Base-by-base conservation (phyloP, 2,797 vertebrate genomes). In the Nyctalus aviator region DNA sequence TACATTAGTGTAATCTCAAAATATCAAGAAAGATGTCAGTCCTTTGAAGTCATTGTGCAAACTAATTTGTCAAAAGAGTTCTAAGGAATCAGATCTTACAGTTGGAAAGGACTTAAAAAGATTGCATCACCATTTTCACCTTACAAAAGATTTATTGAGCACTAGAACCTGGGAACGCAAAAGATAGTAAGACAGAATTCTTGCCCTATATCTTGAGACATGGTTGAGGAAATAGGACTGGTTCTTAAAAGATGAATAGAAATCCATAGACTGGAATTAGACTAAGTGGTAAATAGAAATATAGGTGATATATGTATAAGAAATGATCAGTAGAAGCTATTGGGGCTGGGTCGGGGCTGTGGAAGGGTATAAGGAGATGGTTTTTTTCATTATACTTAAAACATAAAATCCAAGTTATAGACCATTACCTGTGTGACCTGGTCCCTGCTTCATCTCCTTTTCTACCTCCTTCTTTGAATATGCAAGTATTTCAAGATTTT, bases 41-140 rank as follows among this genome's bases (percentile, higher is more conserved):
- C 83, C 46, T 94, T 79, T 91, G 95, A 96, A 96, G 85, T 93
- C 83, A 94, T 83, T 75, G 57, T 68, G n/a, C 32, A 88, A 93
- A 82, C 66, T 75, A 68, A 69, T 95, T 95, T 91, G 69, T 85
- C 2, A 3, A 66, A 77, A 88, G 84, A 95, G 46, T 90, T 85
- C 69, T 88, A 84, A 92, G 79, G 57, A 88, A 89, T 81, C 64
- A 84, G 85, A 72, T 84, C 69, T 94, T 90, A 50, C 11, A 88
- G 69, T 21, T 95, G 73, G 62, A 90, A 91, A 71, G 59, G 30
- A 91, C 12, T 30, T 25, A 69, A 55, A 72, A 68, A 84, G 55
- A 94, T 96, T 55, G 85, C 4, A 46, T 84, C 48, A 83, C 89
- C 27, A 75, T 59, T 66, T 41, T 84, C 86, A 95, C 71, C 89